Base-by-base conservation (phyloP, 1,140 invertebrate genomes). In the Cyclina sinensis region DNA sequence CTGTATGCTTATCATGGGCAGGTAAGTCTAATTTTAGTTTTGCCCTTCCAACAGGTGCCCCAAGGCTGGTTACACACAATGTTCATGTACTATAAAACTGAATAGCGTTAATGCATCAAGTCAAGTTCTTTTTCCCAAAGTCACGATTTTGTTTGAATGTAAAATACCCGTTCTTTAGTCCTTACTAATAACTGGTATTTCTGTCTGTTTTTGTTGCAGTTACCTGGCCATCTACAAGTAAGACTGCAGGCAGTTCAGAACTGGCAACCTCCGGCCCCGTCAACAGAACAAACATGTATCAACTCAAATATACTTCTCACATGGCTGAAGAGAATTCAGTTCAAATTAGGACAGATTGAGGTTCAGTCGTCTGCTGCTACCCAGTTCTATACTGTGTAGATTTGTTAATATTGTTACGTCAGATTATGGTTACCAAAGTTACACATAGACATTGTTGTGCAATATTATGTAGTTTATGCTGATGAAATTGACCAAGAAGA, bases 281-380 rank as follows among this genome's bases (percentile, higher is more conserved):
- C 91, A 43, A 93, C 92, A 73, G 94, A 95, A 84, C 93, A 95
- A 84, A 90, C 93, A 0, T 92, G 91, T 54, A 90, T 94, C 89
- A 93, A 94, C 90, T 92, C 94, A 7, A 94, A 91, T 57, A 94
- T 95, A 39, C 96, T 99, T 16, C 95, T 98, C 0, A 97, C 97
- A 89, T 99, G 99, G 98, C 95, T 99, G 24, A 98, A 99, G 95
- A 96, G 98, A 86, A 96, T 99, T 78, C 98, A 99, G 94, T 99
- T 99, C 93, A 99, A 99, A 96, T 99, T 99, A 97, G 98, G 98
- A 0, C 99, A 99, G 96, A 98, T 99, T 86, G 99, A 99, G 96
- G 95, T 99, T 85, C 99, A 99, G 95, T 99, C 98, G 3, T 99
- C 98, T 0, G 98, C 98, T 88, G 97, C 97, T 16, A 98, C 97